Percentiles rank a stretch among this genome's conserved stretches.
Evolutionary conservation across 2,888 invertebrate genomes (phyloP).

Genomic region (Cantharis flavilabris): DNA sequence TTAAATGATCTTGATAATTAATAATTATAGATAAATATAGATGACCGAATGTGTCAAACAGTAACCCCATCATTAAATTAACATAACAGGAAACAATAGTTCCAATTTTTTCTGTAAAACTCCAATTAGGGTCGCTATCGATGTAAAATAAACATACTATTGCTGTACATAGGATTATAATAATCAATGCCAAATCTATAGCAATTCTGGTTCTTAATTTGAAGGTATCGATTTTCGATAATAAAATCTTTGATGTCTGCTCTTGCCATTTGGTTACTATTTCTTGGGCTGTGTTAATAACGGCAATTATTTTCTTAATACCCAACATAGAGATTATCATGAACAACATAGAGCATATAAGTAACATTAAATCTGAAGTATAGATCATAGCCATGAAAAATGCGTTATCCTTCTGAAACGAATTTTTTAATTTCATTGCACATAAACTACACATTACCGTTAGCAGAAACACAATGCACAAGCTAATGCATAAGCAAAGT

Average conservation of each 20-base stretch:
- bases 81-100: not conserved
- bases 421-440: not conserved
- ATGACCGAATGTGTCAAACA: not conserved
- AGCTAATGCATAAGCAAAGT: not conserved
- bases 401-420: not conserved
- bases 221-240: not conserved
- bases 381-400: not conserved
- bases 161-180: not conserved
- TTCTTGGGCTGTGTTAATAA: not conserved
- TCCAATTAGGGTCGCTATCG: not conserved
- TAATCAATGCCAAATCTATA: not conserved
- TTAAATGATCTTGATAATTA: not conserved
- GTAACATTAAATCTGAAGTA: not conserved
- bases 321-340: not conserved
- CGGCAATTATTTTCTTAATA: not conserved
- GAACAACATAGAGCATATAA: not conserved
- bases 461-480: not conserved
- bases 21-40: not conserved
- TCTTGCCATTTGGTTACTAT: not conserved
- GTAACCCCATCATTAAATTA: not conserved
- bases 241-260: not conserved
- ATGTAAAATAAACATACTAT: not conserved
- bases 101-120: not conserved
- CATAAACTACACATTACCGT: not conserved
- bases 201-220: not conserved